Evolutionary conservation across 35 echinoderm and acorn worm genomes (phyloP).

Genomic region (Nesometra sesokonis): DNA sequence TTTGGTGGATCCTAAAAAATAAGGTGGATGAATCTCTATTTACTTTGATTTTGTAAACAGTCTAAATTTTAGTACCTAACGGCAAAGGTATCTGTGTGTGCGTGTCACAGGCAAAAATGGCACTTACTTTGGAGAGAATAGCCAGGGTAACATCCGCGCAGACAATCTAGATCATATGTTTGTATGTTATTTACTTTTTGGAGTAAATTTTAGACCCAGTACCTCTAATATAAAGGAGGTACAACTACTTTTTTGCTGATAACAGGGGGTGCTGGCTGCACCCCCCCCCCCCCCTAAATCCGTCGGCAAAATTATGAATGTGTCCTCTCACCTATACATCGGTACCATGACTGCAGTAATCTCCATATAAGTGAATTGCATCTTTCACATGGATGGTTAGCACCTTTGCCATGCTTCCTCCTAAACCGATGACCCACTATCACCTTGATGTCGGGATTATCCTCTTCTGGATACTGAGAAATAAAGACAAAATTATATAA

Average conservation of each 20-base stretch:
- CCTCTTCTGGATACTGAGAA: constrained; percentile 61
- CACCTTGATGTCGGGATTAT: constrained; percentile 41
- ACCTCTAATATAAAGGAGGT: no score
- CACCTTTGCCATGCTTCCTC: constrained; percentile 47
- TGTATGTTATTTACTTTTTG: no score
- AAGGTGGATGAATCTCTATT: no score
- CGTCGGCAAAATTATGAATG: not conserved
- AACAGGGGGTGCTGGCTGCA: not conserved
- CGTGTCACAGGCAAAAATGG: no score
- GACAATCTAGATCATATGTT: no score
- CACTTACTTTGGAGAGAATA: no score
- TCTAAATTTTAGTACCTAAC: no score
- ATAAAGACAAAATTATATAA: constrained; percentile 1
- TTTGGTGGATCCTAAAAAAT: no score
- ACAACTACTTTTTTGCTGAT: not conserved
- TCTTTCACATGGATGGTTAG: constrained; percentile 85
- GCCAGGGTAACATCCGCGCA: no score
- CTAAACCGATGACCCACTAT: constrained; percentile 69
- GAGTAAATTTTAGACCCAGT: no score
- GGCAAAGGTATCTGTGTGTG: no score
- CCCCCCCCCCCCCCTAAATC: not conserved
- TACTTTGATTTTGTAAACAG: no score
- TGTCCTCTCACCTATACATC: constrained; percentile 55
- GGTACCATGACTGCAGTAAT: constrained; percentile 48
- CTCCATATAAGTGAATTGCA: constrained; percentile 85